These are phyloP conservation scores for Platysternon megacephalum DNA, from an alignment of 2,113 vertebrate genomes.

Conservation along the genomic window DNA sequence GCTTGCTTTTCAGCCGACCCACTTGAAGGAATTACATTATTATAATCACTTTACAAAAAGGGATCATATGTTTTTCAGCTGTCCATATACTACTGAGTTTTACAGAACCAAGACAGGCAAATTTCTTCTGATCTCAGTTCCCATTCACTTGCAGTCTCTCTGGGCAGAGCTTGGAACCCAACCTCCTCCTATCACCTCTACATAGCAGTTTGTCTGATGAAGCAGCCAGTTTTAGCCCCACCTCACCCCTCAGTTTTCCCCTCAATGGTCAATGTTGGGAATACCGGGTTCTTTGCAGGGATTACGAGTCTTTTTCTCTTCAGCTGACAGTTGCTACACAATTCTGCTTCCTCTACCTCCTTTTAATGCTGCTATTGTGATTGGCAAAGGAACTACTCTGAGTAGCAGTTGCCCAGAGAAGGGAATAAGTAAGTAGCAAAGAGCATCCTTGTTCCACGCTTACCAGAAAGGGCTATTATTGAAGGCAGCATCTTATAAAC, in stretches of 20 bases:
- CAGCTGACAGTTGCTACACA: neutral
- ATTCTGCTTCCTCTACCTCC: neutral
- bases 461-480: neutral
- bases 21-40: neutral
- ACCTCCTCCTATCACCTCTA: neutral
- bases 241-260: neutral
- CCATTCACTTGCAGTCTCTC: neutral
- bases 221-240: neutral
- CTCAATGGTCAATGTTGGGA: neutral
- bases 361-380: neutral
- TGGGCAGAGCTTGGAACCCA: neutral
- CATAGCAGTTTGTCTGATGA: neutral
- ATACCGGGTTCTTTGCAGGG: neutral
- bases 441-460: neutral
- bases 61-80: neutral
- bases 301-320: neutral
- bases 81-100: neutral
- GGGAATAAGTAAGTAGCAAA: neutral
- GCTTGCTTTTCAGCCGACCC: neutral
- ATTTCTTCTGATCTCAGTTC: neutral
- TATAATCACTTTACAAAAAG: neutral
- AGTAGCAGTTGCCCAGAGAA: neutral
- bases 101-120: neutral
- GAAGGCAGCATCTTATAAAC: neutral
- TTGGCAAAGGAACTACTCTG: neutral